These are phyloP conservation scores for Mohoua ochrocephala DNA, from an alignment of 2,113 vertebrate genomes.

Conservation along the genomic window DNA sequence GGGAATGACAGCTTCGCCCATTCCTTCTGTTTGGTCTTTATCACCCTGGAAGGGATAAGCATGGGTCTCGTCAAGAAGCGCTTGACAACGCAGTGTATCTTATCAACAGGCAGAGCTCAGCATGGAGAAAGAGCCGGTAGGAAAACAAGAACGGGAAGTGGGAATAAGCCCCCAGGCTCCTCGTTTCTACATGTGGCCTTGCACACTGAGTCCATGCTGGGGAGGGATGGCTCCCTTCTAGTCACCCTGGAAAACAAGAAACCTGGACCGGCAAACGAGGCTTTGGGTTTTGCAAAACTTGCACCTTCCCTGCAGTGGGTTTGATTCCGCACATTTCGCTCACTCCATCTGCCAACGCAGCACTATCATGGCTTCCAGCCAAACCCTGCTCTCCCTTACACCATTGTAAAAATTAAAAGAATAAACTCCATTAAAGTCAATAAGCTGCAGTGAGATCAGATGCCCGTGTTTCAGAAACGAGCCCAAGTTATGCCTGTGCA, in stretches of 20 bases:
- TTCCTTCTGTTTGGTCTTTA: background rate
- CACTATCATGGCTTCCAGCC: background rate
- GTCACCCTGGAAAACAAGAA: background rate
- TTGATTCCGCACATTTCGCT: background rate
- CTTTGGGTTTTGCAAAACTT: background rate
- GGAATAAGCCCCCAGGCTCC: background rate
- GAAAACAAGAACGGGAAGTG: background rate
- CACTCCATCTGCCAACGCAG: background rate
- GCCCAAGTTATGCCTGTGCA: background rate
- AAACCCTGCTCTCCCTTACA: conserved; percentile 10
- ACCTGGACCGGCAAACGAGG: fast-evolving
- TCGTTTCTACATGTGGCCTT: background rate
- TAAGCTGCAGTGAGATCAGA: background rate
- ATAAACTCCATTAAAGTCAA: background rate
- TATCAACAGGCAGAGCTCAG: background rate
- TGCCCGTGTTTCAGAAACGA: background rate
- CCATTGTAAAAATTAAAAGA: background rate
- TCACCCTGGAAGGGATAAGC: background rate
- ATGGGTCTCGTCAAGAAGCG: background rate
- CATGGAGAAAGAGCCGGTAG: background rate
- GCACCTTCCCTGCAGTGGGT: background rate
- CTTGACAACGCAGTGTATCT: background rate
- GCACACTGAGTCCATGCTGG: background rate
- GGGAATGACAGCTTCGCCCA: background rate
- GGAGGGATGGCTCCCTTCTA: background rate